phyloP scores from a whole-genome alignment of 2,113 vertebrate species.

The Bothrops jararaca region DNA sequence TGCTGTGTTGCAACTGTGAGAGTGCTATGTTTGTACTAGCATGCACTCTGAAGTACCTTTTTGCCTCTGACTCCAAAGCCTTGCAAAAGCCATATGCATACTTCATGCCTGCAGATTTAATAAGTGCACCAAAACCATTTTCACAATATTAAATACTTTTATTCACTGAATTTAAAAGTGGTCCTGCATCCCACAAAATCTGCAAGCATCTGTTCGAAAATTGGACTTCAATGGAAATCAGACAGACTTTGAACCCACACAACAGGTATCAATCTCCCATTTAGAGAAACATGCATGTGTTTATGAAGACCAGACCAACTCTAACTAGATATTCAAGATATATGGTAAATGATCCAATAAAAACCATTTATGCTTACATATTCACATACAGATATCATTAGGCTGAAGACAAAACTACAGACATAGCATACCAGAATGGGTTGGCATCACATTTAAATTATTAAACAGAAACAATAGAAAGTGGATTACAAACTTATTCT shows the following conservation, averaged over 20 bases:
- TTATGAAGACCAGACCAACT: background rate
- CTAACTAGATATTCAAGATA: background rate
- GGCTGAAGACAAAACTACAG: background rate
- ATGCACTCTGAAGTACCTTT: background rate
- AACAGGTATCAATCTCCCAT: background rate
- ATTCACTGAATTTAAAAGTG: background rate
- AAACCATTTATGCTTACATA: background rate
- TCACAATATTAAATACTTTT: background rate
- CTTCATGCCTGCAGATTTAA: background rate
- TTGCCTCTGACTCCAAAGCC: background rate
- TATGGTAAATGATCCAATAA: constrained; percentile 2
- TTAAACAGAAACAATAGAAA: background rate
- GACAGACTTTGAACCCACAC: background rate
- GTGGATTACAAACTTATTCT: background rate
- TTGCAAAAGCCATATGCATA: background rate
- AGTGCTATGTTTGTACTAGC: background rate
- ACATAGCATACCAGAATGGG: background rate
- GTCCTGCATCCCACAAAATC: background rate
- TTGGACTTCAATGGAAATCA: background rate
- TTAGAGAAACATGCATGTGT: background rate
- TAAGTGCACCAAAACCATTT: background rate
- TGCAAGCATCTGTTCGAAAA: background rate
- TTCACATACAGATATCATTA: background rate
- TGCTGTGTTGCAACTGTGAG: background rate
- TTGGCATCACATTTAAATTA: background rate